Evolutionary conservation across 2,113 vertebrate species (phyloP).

Genomic region (Anoura caudifer): DNA sequence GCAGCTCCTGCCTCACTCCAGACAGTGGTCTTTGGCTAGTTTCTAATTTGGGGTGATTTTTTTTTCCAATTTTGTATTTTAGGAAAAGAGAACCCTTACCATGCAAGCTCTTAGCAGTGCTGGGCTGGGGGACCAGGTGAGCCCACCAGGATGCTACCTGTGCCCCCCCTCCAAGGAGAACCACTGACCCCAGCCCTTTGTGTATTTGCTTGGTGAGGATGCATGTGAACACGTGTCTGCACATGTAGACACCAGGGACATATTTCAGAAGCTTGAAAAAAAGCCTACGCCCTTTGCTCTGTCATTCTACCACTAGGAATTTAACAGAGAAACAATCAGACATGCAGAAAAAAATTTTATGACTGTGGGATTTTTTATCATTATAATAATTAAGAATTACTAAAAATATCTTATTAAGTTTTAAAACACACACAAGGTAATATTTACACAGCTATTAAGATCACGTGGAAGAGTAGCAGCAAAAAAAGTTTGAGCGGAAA

Average conservation of each 20-base stretch:
- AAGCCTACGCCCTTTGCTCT: neutral
- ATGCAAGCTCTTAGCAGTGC: neutral
- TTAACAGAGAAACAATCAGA: neutral
- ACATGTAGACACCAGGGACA: neutral
- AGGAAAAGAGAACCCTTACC: neutral
- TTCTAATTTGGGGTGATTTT: neutral
- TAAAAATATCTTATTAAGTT: neutral
- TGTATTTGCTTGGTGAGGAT: neutral
- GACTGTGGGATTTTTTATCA: neutral
- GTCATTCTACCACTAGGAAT: neutral
- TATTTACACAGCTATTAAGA: neutral
- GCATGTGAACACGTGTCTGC: neutral
- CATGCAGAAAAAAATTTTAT: neutral
- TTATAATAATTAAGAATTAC: neutral
- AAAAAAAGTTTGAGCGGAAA: neutral
- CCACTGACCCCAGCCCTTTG: neutral
- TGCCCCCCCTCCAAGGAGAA: neutral
- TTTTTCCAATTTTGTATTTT: neutral
- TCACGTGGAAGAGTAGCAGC: neutral
- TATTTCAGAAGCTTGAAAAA: neutral
- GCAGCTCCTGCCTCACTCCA: neutral
- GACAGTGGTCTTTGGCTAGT: neutral
- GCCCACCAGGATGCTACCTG: neutral
- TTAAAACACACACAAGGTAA: no score
- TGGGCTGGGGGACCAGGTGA: no score